Conservation (phyloP, 2,888 invertebrate species). For the Drosophila nigricruria region DNA sequence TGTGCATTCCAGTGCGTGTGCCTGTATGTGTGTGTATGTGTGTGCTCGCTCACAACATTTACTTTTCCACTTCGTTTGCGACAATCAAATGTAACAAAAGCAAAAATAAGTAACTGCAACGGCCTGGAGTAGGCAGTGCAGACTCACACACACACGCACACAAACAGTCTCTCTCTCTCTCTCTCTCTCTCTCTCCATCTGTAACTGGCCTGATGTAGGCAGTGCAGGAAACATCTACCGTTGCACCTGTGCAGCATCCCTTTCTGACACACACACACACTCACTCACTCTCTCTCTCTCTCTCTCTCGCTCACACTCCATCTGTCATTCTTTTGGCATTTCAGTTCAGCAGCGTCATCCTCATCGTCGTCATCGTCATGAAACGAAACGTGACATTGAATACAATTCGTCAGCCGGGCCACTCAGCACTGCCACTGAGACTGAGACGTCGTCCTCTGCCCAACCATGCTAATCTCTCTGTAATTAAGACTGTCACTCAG, state of each 20-base stretch:
- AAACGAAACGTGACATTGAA: slow-evolving; percentile 77
- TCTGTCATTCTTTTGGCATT: slow-evolving; percentile 34
- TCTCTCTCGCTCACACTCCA: background rate
- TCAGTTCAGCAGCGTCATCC: slow-evolving; percentile 31
- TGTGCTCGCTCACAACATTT: slow-evolving; percentile 66
- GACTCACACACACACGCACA: background rate
- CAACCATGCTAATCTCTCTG: slow-evolving; percentile 69
- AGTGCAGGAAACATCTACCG: slow-evolving; percentile 1
- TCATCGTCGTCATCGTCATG: slow-evolving; percentile 26
- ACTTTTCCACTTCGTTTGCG: slow-evolving; percentile 79
- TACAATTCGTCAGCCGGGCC: slow-evolving; percentile 30
- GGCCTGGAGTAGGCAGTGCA: slow-evolving; percentile 11
- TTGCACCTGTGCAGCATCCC: slow-evolving; percentile 44
- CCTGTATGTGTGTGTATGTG: slow-evolving; percentile 4
- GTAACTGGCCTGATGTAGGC: slow-evolving; percentile 13
- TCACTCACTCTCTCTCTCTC: background rate
- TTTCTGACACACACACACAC: background rate
- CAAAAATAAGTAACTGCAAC: slow-evolving; percentile 31
- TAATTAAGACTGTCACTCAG: slow-evolving; percentile 78
- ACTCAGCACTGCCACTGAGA: slow-evolving; percentile 3
- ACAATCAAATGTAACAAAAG: slow-evolving; percentile 77
- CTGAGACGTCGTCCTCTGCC: slow-evolving; percentile 5
- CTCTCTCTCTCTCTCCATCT: background rate
- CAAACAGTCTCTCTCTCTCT: background rate
- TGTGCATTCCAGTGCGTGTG: slow-evolving; percentile 68